phyloP scores from a whole-genome alignment of 2,113 vertebrate genomes.

The Ameiurus melas region DNA sequence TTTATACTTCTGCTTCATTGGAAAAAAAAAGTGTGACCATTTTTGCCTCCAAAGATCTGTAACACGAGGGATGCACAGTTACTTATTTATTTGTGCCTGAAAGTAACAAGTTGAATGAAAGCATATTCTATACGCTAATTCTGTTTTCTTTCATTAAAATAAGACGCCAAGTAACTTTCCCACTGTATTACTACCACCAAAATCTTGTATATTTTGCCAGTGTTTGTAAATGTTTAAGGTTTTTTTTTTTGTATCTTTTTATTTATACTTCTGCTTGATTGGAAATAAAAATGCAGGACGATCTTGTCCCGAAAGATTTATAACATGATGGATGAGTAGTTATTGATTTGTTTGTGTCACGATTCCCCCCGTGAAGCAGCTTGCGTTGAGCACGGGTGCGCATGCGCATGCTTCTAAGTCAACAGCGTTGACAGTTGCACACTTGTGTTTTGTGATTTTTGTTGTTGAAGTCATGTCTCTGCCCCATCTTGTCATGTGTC shows the following conservation, averaged over 20 bases:
- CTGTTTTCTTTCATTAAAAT: slow-evolving; percentile 14
- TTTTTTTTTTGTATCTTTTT: slow-evolving; percentile 26
- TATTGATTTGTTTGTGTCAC: background rate
- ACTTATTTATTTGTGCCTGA: background rate
- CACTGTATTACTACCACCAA: slow-evolving; percentile 25
- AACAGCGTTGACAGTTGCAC: no score
- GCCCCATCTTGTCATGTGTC: no score
- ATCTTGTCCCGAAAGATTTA: background rate
- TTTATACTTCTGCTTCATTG: slow-evolving; percentile 23
- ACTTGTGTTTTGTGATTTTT: no score
- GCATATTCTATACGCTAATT: slow-evolving; percentile 1
- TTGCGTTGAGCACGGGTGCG: no score
- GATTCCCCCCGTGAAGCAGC: no score
- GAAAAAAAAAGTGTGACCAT: slow-evolving; percentile 27
- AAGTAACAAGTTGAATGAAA: background rate
- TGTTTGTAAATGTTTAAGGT: slow-evolving; percentile 37
- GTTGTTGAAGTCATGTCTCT: no score
- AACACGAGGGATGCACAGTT: background rate
- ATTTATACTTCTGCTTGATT: slow-evolving; percentile 27
- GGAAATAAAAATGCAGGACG: slow-evolving; percentile 10
- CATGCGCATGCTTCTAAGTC: no score
- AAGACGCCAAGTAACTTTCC: slow-evolving; percentile 26
- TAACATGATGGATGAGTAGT: background rate
- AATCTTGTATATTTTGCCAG: slow-evolving; percentile 33
- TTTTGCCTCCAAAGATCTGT: background rate